phyloP scores from a whole-genome alignment of 2,888 invertebrate genomes.

The Sympetrum striolatum region DNA sequence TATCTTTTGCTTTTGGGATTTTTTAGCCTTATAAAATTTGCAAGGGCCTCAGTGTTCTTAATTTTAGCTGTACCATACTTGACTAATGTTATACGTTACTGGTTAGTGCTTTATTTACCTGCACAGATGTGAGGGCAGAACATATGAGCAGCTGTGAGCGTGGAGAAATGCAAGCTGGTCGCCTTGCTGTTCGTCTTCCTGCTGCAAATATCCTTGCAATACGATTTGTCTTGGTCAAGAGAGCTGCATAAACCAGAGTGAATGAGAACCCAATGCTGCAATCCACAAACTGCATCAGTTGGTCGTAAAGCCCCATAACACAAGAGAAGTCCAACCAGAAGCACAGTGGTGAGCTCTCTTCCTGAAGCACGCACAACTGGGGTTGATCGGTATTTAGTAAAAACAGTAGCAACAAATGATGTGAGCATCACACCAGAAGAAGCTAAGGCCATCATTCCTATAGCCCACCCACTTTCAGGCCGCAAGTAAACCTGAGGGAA shows the following conservation, averaged over 20 bases:
- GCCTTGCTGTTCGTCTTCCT: slow-evolving; percentile 92
- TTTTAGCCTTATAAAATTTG: too few species aligned
- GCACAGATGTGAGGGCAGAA: slow-evolving; percentile 82
- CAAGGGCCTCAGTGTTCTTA: too few species aligned
- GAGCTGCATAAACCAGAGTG: slow-evolving; percentile 94
- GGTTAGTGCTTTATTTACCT: slow-evolving; percentile 68
- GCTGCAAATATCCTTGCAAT: slow-evolving; percentile 97
- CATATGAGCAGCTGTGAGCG: slow-evolving; percentile 91
- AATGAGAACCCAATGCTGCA: slow-evolving; percentile 95
- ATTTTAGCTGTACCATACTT: too few species aligned
- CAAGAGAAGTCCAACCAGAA: slow-evolving; percentile 87
- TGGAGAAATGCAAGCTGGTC: slow-evolving; percentile 92
- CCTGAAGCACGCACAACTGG: slow-evolving; percentile 98
- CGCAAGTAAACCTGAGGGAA: slow-evolving; percentile 66
- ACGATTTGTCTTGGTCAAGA: slow-evolving; percentile 96
- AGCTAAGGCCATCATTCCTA: slow-evolving; percentile 90
- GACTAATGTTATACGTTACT: not conserved
- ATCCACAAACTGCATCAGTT: slow-evolving; percentile 86
- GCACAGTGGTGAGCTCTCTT: slow-evolving; percentile 86
- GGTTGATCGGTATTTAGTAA: slow-evolving; percentile 87
- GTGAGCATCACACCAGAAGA: slow-evolving; percentile 84
- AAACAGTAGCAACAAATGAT: slow-evolving; percentile 77
- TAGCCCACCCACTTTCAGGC: slow-evolving; percentile 87
- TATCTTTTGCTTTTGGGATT: too few species aligned
- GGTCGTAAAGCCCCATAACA: slow-evolving; percentile 89